Conservation (phyloP, 1,140 invertebrate genomes). For the Wasmannia auropunctata region DNA sequence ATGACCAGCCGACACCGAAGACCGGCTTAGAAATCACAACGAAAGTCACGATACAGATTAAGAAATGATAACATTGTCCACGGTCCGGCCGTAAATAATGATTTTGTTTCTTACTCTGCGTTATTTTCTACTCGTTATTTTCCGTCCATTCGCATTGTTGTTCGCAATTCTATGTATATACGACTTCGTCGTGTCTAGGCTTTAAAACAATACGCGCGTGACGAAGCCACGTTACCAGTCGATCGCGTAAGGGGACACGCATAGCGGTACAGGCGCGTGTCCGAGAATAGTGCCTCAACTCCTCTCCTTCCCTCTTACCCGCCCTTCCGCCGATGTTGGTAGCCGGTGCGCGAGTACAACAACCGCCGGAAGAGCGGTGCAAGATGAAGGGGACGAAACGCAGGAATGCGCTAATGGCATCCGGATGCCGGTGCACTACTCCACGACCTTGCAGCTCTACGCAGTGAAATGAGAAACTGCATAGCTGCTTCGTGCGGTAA, state of each 20-base stretch:
- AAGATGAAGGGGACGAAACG: conserved; percentile 33
- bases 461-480: conserved; percentile 32
- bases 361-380: conserved; percentile 44
- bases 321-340: conserved; percentile 27
- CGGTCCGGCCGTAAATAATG: neutral
- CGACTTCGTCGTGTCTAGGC: neutral
- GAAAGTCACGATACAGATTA: neutral
- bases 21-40: neutral
- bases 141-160: neutral
- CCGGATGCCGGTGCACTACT: conserved; percentile 30
- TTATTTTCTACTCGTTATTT: neutral
- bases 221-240: conserved; percentile 55
- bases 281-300: conserved; percentile 19
- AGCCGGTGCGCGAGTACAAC: neutral
- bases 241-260: conserved; percentile 33
- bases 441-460: conserved; percentile 34
- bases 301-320: neutral
- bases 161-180: neutral
- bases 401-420: conserved; percentile 56
- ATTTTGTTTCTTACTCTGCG: neutral
- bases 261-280: conserved; percentile 26
- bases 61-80: neutral
- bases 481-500: neutral
- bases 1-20: neutral
- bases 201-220: conserved; percentile 15